Base-by-base conservation (phyloP, 2,113 vertebrate genomes). In the Paracanthobrama guichenoti region DNA sequence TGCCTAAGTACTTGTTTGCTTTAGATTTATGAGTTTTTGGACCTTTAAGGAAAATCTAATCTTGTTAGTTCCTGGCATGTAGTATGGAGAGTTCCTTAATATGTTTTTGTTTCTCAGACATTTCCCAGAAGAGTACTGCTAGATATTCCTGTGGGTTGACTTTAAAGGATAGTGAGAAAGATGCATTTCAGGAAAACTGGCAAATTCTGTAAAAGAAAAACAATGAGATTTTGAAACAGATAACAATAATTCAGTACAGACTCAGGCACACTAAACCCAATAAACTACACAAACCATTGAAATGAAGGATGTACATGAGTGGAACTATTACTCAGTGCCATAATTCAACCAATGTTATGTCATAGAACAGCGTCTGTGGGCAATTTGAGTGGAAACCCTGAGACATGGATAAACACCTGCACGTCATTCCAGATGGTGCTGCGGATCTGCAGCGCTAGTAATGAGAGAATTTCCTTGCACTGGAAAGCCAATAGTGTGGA, bases 361-460 rank as follows among this genome's bases (percentile, higher is more conserved):
- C 28, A 77, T 10, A 72, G 26, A 50, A 64, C 24, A 75, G 81
- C 60, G 59, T 67, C 46, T 79, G 66, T 84, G 59, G 55, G 69
- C 66, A 31, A 69, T 84, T 26, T 46, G 62, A 78, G 48, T 87
- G 82, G 86, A 87, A 87, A 87, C 9, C 24, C 71, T 84, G 60
- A 84, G 81, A 79, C 73, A 82, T 18, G 74, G 84, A 53, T 71
- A 80, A 62, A 69, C 28, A 35, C 80, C 75, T 77, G 72, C 22
- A 79, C 26, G 69, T 42, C 62, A 55, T 83, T 79, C 85, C 75
- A 83, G 66, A 83, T 74, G 64, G 66, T 74, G 66, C 62, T 46
- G 57, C 48, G 31, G 16, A 57, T 24, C 42, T 48, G 22, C 44
- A 55, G 35, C 6, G 60, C 14, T 42, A 48, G 73, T n/a, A 77